Conservation (phyloP, 2,888 invertebrate genomes). For the Limenitis camilla region DNA sequence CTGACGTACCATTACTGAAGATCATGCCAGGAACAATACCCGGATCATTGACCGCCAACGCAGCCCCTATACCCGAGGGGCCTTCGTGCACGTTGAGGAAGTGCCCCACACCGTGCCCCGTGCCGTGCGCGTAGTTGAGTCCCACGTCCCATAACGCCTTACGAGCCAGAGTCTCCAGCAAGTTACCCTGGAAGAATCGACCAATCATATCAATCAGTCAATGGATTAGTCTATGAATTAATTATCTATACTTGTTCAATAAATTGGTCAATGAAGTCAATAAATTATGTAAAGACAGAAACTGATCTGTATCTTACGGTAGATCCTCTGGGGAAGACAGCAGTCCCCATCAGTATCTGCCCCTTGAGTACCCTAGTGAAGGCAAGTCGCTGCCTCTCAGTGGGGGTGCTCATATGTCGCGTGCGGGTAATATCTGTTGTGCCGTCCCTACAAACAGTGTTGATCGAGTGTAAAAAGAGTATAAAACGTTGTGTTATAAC, state of each 20-base stretch:
- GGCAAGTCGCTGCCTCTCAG: conserved; percentile 80
- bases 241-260: no score
- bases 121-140: conserved; percentile 91
- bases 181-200: conserved; percentile 59
- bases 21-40: conserved; percentile 57
- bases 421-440: conserved; percentile 95
- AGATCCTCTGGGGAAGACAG: conserved; percentile 81
- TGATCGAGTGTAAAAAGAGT: not conserved
- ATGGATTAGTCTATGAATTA: no score
- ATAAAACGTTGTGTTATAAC: no score
- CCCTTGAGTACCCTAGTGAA: conserved; percentile 93
- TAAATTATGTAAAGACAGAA: no score
- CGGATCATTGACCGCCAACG: conserved; percentile 46
- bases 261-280: no score
- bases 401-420: conserved; percentile 84
- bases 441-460: conserved; percentile 75
- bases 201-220: not conserved
- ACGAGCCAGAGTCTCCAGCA: conserved; percentile 84
- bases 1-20: conserved; percentile 51
- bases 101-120: conserved; percentile 93
- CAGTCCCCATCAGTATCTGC: conserved; percentile 81
- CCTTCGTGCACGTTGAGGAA: conserved; percentile 94
- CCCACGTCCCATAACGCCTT: conserved; percentile 88
- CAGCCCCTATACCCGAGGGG: conserved; percentile 79
- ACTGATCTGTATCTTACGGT: conserved; percentile 41